Evolutionary conservation across 2,113 vertebrate genomes (phyloP).

Genomic region (Alligator mississippiensis): DNA sequence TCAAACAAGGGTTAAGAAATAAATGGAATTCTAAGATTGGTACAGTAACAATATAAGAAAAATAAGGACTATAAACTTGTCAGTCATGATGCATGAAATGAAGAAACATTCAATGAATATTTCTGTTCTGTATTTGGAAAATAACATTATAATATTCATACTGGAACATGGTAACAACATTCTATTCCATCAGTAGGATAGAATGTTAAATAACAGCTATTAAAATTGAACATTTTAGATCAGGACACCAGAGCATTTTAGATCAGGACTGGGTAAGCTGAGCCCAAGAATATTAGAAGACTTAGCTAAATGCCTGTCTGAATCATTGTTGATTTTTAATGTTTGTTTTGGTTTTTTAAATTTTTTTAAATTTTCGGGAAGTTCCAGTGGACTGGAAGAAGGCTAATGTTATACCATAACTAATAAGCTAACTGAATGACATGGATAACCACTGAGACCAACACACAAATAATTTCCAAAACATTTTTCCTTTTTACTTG

Average conservation of each 20-base stretch:
- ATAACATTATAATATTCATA: not conserved
- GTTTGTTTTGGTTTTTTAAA: too few species aligned
- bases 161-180: not conserved
- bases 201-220: not conserved
- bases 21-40: too few species aligned
- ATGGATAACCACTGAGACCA: not conserved
- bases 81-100: not conserved
- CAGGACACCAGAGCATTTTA: not conserved
- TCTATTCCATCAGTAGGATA: not conserved
- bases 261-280: too few species aligned
- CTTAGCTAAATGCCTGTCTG: not conserved
- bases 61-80: not conserved
- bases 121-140: not conserved
- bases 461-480: not conserved
- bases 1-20: too few species aligned
- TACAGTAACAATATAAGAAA: too few species aligned
- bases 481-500: not conserved
- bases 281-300: not conserved
- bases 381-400: not conserved
- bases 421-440: not conserved
- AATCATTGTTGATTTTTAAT: not conserved
- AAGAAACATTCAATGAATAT: not conserved
- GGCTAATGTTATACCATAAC: not conserved
- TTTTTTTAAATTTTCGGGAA: not conserved
- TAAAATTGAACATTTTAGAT: not conserved